Conservation (phyloP, 2,888 invertebrate genomes). For the Galeruca laticollis region DNA sequence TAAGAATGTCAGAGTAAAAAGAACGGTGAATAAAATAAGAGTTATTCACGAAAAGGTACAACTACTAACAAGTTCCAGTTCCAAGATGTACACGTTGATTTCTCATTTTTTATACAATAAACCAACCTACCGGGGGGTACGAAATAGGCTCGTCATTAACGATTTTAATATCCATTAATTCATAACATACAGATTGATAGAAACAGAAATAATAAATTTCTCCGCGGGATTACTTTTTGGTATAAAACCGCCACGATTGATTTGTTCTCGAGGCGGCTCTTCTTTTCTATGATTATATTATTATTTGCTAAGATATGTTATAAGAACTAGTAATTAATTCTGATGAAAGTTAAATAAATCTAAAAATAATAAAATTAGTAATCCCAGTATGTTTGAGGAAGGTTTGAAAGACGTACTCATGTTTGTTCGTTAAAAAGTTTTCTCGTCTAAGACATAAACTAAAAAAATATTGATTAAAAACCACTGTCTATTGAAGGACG, state of each 20-base stretch:
- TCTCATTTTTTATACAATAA: slow-evolving; percentile 22
- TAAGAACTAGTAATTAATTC: not conserved
- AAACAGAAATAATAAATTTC: slow-evolving; percentile 29
- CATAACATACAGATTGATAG: slow-evolving; percentile 18
- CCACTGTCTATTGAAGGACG: too few relatives aligned
- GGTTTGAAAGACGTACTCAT: too few relatives aligned
- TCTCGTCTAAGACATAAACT: too few relatives aligned
- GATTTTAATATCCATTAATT: slow-evolving; percentile 31
- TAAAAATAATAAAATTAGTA: too few relatives aligned
- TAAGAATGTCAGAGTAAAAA: too few relatives aligned
- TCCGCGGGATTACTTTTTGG: slow-evolving; percentile 17
- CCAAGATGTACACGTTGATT: not conserved
- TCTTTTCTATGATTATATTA: not conserved
- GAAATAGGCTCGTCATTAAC: slow-evolving; percentile 27
- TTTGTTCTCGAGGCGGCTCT: not conserved
- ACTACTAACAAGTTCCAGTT: too few relatives aligned
- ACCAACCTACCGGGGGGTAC: slow-evolving; percentile 20
- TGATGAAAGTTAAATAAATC: not conserved
- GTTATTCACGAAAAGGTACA: too few relatives aligned
- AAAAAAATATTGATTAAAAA: too few relatives aligned
- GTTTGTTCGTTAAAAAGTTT: too few relatives aligned
- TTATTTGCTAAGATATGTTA: not conserved
- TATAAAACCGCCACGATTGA: slow-evolving; percentile 7
- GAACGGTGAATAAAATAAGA: too few relatives aligned
- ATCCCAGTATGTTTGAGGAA: too few relatives aligned